Base-by-base conservation (phyloP, 2,888 invertebrate species). In the Platycnemis pennipes region DNA sequence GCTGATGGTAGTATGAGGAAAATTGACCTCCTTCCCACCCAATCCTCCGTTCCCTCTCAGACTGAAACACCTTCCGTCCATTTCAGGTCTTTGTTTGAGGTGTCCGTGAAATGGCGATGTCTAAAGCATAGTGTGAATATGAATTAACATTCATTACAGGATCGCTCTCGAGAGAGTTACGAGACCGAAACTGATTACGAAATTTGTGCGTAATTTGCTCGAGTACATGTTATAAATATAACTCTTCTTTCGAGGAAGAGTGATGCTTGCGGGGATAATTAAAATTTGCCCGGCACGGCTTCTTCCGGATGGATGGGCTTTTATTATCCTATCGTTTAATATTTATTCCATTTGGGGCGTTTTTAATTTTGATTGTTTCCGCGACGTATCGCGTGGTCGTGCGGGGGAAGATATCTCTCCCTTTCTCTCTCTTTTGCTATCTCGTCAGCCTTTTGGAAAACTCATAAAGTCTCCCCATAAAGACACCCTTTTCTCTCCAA, bases 111-210 rank as follows among this genome's bases (percentile, higher is more conserved):
- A 77, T 77, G 77, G 77, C 77, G 5, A 77, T 77, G 77, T 77
- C 77, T 77, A 37, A 77, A 37, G 37, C 8, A 13, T 31, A 13
- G 77, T 37, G 77, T 77, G 77, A 77, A 77, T 77, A 77, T 45
- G 37, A 91, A 91, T 91, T 63, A 42, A 69, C 63, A 91, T 91
- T 91, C 63, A 91, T 63, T 91, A 42, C 91, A 63, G 56, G 63
- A 49, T n/a, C n/a, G 49, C 45, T 45, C 49, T 49, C 19, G 16
- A 46, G 49, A 42, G 91, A 91, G 45, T 91, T 63, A 91, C 69
- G 45, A 26, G 45, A 56, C 63, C 69, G 44, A 31, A 91, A 44
- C 63, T 45, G 42, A 56, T 91, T 91, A 56, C 53, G 42, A 37
- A 63, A 31, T n/a, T 42, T 26, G 8, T 16, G 46, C 7, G 87